These are phyloP conservation scores for Phoxinus phoxinus DNA, from an alignment of 2,113 vertebrate genomes.

Conservation along the genomic window DNA sequence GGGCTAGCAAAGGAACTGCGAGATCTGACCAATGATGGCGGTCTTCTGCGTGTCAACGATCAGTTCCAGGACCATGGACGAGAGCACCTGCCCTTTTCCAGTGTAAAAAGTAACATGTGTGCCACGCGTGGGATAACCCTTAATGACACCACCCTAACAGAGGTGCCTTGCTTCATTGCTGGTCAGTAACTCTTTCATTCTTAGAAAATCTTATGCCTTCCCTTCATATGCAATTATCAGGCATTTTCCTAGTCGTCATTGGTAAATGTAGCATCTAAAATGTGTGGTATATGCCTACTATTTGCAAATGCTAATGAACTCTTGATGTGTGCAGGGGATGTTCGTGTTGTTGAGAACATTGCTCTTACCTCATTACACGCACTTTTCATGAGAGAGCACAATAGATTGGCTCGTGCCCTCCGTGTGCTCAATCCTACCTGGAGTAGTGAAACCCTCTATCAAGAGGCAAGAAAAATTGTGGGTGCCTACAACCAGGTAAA, in stretches of 20 bases:
- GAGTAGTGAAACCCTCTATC: constrained; percentile 76
- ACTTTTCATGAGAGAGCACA: constrained; percentile 79
- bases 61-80: constrained; percentile 68
- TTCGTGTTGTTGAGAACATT: constrained; percentile 75
- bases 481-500: constrained; percentile 78
- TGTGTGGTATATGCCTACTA: background rate
- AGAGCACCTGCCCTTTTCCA: constrained; percentile 74
- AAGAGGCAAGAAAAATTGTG: constrained; percentile 79
- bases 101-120: constrained; percentile 62
- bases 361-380: constrained; percentile 77
- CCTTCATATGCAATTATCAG: background rate
- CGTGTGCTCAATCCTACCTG: constrained; percentile 71
- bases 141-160: constrained; percentile 63
- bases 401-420: constrained; percentile 75
- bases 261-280: background rate
- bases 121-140: constrained; percentile 66
- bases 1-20: constrained; percentile 66
- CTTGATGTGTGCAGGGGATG: constrained; percentile 68
- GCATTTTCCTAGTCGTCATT: background rate
- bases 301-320: background rate
- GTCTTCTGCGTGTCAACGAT: constrained; percentile 72
- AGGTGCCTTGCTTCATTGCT: constrained; percentile 77
- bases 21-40: constrained; percentile 59
- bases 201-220: background rate
- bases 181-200: constrained; percentile 62